A percentile compares a stretch with the other conserved stretches of the same genome.
Evolutionary conservation across 2,888 invertebrate species (phyloP).

Genomic region (Drosophila percnosoma): DNA sequence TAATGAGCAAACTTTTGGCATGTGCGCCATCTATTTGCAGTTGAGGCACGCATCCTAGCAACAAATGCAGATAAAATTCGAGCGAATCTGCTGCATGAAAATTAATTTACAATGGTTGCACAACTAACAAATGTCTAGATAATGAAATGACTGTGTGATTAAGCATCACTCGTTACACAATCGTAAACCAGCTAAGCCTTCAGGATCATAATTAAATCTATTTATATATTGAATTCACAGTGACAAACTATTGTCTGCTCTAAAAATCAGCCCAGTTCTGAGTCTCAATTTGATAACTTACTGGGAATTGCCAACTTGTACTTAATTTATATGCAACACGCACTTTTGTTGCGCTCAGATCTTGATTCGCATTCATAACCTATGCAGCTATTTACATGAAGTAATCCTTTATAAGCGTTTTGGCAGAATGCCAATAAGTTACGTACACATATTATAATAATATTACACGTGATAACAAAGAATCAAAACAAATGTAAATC

Average conservation of each 20-base stretch:
- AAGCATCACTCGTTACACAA: background rate
- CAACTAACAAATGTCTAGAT: constrained; percentile 20
- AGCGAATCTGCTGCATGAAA: constrained; percentile 31
- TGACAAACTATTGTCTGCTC: background rate
- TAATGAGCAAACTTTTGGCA: constrained; percentile 73
- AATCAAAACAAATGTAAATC: background rate
- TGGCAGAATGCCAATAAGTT: background rate
- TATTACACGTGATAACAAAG: background rate
- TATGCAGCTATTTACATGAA: background rate
- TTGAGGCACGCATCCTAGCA: constrained; percentile 50
- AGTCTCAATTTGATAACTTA: background rate
- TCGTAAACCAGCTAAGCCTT: constrained; percentile 5
- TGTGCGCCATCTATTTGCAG: constrained; percentile 64
- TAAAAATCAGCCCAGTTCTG: background rate
- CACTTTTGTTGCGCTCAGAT: background rate
- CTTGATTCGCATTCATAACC: background rate
- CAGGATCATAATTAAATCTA: background rate
- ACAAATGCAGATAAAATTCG: constrained; percentile 42
- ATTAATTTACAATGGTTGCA: constrained; percentile 42
- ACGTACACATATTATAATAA: background rate
- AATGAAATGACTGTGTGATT: constrained; percentile 28
- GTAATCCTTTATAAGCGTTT: background rate
- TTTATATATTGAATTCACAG: background rate
- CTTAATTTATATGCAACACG: background rate
- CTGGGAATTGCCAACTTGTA: too few species aligned